Percentiles rank a stretch among this genome's conserved stretches.
phyloP scores from a whole-genome alignment of 2,797 vertebrate genomes.

The Aldrovandia affinis region DNA sequence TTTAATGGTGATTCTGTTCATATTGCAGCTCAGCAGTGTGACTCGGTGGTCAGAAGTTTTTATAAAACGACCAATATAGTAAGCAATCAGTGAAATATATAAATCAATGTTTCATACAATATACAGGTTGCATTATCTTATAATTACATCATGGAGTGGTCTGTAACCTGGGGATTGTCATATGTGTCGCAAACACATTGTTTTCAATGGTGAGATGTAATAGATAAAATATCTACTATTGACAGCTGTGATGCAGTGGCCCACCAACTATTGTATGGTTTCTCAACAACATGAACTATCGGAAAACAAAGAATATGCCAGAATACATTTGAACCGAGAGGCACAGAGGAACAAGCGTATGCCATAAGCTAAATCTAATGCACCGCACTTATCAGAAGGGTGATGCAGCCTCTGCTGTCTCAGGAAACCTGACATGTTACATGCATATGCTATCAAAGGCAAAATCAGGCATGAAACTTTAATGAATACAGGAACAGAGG shows the following conservation, averaged over 20 bases:
- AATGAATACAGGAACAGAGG: slow-evolving; percentile 65
- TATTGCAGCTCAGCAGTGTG: neutral
- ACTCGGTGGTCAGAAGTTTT: neutral
- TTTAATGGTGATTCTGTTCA: too few relatives aligned
- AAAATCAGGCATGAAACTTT: slow-evolving; percentile 76
- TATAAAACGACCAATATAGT: neutral
- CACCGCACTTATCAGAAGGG: slow-evolving; percentile 42
- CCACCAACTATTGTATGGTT: neutral
- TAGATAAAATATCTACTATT: neutral
- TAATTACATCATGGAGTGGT: too few relatives aligned
- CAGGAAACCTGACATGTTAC: slow-evolving; percentile 62
- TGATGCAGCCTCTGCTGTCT: slow-evolving; percentile 58
- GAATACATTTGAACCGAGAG: neutral
- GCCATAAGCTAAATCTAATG: neutral
- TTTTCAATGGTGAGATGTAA: neutral
- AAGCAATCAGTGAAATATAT: neutral
- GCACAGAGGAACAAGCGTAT: neutral
- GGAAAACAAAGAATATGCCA: neutral
- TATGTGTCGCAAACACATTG: neutral
- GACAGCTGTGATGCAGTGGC: neutral
- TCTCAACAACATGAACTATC: neutral
- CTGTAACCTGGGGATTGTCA: too few relatives aligned
- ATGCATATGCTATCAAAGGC: slow-evolving; percentile 76
- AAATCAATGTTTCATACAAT: neutral
- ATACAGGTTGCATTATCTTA: too few relatives aligned